These are phyloP conservation scores for Chesias legatella DNA, from an alignment of 2,888 invertebrate genomes.

Conservation along the genomic window DNA sequence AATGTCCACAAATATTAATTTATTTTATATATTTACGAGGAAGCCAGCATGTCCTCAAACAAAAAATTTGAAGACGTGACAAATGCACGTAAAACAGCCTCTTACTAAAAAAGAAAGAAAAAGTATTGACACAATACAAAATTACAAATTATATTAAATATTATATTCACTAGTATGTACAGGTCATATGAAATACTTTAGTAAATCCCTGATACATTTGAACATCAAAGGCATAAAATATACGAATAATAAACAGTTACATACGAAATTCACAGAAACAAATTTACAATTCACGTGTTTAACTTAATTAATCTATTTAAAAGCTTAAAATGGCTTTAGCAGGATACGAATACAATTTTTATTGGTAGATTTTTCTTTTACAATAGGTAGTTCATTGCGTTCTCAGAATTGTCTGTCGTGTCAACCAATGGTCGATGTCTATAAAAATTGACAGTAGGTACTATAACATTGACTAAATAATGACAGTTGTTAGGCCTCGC, in stretches of 20 bases:
- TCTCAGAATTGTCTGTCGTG: constrained; percentile 17
- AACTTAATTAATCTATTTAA: constrained; percentile 51
- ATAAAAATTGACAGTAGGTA: constrained; percentile 45
- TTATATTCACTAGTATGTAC: too few species aligned
- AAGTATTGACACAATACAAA: too few species aligned
- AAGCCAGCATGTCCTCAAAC: too few species aligned
- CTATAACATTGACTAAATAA: constrained; percentile 37
- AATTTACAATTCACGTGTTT: constrained; percentile 5
- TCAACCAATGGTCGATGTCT: constrained; percentile 34
- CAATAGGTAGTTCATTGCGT: constrained; percentile 32
- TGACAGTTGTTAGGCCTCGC: constrained; percentile 23
- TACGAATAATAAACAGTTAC: constrained; percentile 10
- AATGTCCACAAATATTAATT: too few species aligned
- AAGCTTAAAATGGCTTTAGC: constrained; percentile 39
- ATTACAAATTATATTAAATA: too few species aligned
- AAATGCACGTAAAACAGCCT: too few species aligned
- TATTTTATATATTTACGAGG: too few species aligned
- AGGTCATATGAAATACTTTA: too few species aligned
- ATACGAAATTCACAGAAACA: constrained; percentile 10
- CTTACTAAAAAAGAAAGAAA: too few species aligned
- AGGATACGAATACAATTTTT: constrained; percentile 39
- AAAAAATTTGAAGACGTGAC: too few species aligned
- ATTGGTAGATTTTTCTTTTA: constrained; percentile 38
- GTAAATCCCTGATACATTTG: too few species aligned
- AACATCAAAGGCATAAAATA: constrained; percentile 17